Evolutionary conservation across 2,797 vertebrate genomes (phyloP).

Genomic region (Phrynocephalus vlangalii): DNA sequence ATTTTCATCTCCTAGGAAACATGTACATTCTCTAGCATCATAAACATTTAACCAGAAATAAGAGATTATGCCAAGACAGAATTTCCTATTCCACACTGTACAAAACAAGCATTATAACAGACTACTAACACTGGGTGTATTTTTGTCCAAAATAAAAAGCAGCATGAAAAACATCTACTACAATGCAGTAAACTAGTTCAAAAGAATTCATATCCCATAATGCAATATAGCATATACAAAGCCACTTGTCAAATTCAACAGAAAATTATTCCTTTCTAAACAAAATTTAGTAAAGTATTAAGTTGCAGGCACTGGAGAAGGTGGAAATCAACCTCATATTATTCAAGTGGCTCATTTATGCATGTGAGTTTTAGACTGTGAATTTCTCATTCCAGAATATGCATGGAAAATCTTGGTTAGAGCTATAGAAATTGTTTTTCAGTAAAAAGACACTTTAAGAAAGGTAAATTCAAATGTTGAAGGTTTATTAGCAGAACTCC

Average conservation of each 20-base stretch:
- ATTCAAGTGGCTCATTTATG: no score
- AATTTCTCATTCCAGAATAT: no score
- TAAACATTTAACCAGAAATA: not conserved
- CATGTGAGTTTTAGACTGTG: no score
- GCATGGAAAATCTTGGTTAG: no score
- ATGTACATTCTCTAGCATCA: not conserved
- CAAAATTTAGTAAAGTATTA: not conserved
- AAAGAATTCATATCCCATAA: not conserved
- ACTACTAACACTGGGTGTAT: not conserved
- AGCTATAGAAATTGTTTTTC: not conserved
- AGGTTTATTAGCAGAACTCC: not conserved
- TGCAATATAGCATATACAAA: not conserved
- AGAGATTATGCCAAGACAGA: not conserved
- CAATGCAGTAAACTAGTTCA: not conserved
- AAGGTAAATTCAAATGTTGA: not conserved
- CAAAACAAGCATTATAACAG: not conserved
- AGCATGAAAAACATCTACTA: not conserved
- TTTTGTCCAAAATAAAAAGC: not conserved
- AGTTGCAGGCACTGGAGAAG: not conserved
- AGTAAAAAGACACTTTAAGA: not conserved
- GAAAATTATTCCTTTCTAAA: not conserved
- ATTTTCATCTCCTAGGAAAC: slow-evolving; percentile 1
- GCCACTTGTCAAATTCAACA: not conserved
- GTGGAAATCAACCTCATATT: no score
- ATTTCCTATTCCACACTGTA: not conserved